phyloP scores from a whole-genome alignment of 2,797 vertebrate species.

The Labroides dimidiatus region DNA sequence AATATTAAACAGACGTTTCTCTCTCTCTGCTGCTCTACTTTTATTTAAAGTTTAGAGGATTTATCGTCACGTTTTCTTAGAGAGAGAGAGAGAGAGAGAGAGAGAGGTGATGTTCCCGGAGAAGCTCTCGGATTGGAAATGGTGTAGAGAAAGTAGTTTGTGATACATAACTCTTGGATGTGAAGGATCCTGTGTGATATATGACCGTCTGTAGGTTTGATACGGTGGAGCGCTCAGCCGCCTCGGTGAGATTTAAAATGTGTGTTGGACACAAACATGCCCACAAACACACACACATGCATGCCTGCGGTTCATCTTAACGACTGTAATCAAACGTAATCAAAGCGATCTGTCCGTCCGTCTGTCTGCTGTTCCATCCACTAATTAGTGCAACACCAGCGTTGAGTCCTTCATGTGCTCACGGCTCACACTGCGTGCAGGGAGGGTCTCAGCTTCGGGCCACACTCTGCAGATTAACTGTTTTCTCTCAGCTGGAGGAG shows the following conservation, averaged over 20 bases:
- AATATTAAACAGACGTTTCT: too few relatives aligned
- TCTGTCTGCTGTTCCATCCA: slow-evolving; percentile 43
- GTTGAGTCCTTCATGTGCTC: background rate
- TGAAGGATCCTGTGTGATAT: background rate
- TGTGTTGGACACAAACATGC: slow-evolving; percentile 35
- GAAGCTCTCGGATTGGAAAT: too few relatives aligned
- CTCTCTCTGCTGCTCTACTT: too few relatives aligned
- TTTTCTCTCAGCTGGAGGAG: slow-evolving; percentile 3
- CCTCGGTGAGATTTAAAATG: slow-evolving; percentile 6
- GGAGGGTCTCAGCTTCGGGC: slow-evolving; percentile 4
- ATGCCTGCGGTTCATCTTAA: slow-evolving; percentile 24
- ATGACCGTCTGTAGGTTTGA: background rate
- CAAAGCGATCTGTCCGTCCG: slow-evolving; percentile 22
- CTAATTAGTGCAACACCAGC: slow-evolving; percentile 10
- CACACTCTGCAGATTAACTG: slow-evolving; percentile 6
- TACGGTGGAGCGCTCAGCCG: background rate
- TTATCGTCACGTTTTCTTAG: too few relatives aligned
- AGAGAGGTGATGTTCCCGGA: too few relatives aligned
- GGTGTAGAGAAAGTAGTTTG: background rate
- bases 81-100: too few relatives aligned
- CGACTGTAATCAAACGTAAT: slow-evolving; percentile 50
- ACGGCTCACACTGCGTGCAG: background rate
- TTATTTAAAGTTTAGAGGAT: too few relatives aligned
- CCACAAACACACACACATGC: slow-evolving; percentile 37
- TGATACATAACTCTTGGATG: background rate